Evolutionary conservation across 2,888 invertebrate genomes (phyloP).

Genomic region (Heliconius ethilla): DNA sequence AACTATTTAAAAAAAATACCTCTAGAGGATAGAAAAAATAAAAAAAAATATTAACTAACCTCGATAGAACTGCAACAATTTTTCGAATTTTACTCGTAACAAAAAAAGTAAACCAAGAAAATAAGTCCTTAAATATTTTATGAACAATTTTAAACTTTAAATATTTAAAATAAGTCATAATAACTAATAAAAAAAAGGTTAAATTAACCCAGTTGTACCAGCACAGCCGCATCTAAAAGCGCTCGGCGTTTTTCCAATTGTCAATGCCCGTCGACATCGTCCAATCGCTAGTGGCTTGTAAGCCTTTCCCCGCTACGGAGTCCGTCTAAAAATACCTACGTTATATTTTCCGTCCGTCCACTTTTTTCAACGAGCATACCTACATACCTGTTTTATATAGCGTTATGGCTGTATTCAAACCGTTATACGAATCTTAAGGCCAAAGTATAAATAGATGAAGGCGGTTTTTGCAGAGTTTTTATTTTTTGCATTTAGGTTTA

Average conservation of each 20-base stretch:
- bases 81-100: neutral
- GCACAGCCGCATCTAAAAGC: slow-evolving; percentile 62
- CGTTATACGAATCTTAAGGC: slow-evolving; percentile 15
- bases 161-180: neutral
- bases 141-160: neutral
- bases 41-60: too few relatives aligned
- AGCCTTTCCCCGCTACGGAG: slow-evolving; percentile 58
- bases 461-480: slow-evolving; percentile 5
- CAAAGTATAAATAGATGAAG: slow-evolving; percentile 17
- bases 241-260: slow-evolving; percentile 76
- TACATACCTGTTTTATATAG: slow-evolving; percentile 30
- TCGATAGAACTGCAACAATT: too few relatives aligned
- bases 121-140: neutral
- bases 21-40: too few relatives aligned
- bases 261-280: slow-evolving; percentile 67
- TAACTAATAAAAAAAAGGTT: neutral
- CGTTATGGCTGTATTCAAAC: slow-evolving; percentile 22
- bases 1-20: too few relatives aligned
- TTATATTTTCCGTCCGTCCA: slow-evolving; percentile 38
- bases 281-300: slow-evolving; percentile 69
- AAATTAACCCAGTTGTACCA: neutral
- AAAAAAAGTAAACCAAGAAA: neutral
- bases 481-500: neutral
- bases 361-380: slow-evolving; percentile 35
- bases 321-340: slow-evolving; percentile 54